Conservation (phyloP, 2,888 invertebrate species). For the Limnephilus lunatus region DNA sequence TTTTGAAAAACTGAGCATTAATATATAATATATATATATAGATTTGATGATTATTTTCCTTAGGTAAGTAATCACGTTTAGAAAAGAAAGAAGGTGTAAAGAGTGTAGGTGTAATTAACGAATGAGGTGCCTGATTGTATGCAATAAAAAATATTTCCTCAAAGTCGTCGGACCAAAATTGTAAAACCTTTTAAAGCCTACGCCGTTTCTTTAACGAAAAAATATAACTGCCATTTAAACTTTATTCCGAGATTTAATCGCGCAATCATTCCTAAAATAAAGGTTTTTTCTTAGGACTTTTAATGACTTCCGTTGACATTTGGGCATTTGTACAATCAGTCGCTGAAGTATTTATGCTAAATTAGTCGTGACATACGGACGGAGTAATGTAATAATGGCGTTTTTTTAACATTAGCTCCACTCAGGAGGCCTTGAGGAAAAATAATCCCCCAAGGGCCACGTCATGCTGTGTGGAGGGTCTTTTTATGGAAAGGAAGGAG, state of each 20-base stretch:
- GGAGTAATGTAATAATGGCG: not conserved
- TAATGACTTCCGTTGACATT: not conserved
- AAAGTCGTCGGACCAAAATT: conserved; percentile 11
- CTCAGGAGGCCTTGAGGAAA: too few species aligned
- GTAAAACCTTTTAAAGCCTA: conserved; percentile 27
- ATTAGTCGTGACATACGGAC: not conserved
- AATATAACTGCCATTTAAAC: not conserved
- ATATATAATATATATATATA: not conserved
- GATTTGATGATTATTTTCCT: not conserved
- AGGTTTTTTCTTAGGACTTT: not conserved
- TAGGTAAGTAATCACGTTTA: not conserved
- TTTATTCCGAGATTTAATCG: not conserved
- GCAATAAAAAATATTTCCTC: conserved; percentile 34
- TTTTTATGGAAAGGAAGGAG: too few species aligned
- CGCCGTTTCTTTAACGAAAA: conserved; percentile 21
- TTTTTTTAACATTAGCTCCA: too few species aligned
- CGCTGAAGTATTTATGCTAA: conserved; percentile 2
- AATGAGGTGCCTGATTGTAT: not conserved
- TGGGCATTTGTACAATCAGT: not conserved
- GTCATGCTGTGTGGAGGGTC: too few species aligned
- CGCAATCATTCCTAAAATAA: not conserved
- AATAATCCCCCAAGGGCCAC: too few species aligned
- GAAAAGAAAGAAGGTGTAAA: conserved; percentile 10
- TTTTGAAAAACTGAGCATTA: too few species aligned
- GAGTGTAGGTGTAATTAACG: conserved; percentile 35